Percentiles rank a stretch among this genome's conserved stretches.
Evolutionary conservation across 2,113 vertebrate genomes (phyloP).

Genomic region (Nestor notabilis): DNA sequence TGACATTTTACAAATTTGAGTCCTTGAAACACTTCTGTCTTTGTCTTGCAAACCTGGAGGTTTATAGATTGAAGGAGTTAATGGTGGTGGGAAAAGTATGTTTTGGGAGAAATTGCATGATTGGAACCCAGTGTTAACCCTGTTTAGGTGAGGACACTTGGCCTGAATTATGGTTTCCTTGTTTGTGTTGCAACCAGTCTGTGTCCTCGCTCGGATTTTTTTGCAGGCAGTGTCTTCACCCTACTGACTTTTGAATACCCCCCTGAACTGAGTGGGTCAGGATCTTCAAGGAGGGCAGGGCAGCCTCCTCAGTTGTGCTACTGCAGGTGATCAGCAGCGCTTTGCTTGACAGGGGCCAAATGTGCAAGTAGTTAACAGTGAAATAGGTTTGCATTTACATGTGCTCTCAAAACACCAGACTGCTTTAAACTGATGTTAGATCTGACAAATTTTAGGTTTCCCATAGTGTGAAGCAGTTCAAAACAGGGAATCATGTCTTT

Average conservation of each 20-base stretch:
- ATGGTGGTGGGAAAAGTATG: neutral
- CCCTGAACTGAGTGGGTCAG: neutral
- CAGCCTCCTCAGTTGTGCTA: neutral
- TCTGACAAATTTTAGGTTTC: neutral
- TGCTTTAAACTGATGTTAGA: neutral
- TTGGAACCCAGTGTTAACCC: neutral
- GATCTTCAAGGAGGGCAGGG: neutral
- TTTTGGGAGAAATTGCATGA: neutral
- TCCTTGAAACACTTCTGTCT: neutral
- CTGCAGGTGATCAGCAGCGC: neutral
- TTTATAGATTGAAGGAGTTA: neutral
- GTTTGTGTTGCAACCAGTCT: neutral
- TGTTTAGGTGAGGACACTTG: neutral
- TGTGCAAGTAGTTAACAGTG: neutral
- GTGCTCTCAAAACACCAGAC: neutral
- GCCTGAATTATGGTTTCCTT: neutral
- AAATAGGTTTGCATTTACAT: neutral
- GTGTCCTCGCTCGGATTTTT: neutral
- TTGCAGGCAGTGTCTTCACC: neutral
- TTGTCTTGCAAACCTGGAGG: neutral
- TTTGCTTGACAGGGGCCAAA: neutral
- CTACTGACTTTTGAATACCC: neutral
- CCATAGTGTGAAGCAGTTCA: fast-evolving
- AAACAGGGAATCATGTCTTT: neutral
- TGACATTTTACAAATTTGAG: neutral